Base-by-base conservation (phyloP, 2,888 invertebrate species). In the Fragum whitleyi region DNA sequence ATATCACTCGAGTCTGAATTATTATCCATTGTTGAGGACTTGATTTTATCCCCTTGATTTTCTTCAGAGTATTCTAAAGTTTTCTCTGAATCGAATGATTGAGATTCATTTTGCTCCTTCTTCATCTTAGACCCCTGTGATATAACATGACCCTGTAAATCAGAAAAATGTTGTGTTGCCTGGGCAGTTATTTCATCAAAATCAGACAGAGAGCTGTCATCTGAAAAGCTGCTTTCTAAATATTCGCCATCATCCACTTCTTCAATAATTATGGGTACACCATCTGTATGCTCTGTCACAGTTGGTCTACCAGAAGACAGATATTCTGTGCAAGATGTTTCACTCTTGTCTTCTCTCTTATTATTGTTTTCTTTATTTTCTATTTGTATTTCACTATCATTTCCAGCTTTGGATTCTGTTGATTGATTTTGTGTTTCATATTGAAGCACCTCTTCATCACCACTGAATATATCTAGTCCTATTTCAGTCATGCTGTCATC, bases 381-480 rank as follows among this genome's bases (percentile, higher is more conserved):
- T 3, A 3, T 47, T 19, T 5, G 14, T 14, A 9, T n/a, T 47
- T 2, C 21, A 26, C 0, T 11, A 32, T 65, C n/a, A 19, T 19
- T 23, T 11, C 2, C 9, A 32, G 5, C 61, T 23, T 57, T 14
- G 11, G 28, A 9, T 59, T 59, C 28, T n/a, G 11, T 32, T 32
- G 29, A 28, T 16, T 32, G 29, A 6, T 62, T 28, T 32, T 62
- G 47, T 47, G 47, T 47, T 47, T 47, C 47, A 5, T 47, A 3
- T 3, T 19, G 7, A 3, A 47, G 16, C 5, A 19, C 2, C 3
- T 65, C 65, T n/a, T 42, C 26, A 14, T 42, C 29, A 42, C 42
- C 65, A 65, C 65, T 65, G 14, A 42, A 65, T 19, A 42, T 21
- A 23, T 42, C 21, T 9, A 42, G n/a, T 23, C 42, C 65, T 36